These are phyloP conservation scores for Liasis olivaceus DNA, from an alignment of 2,797 vertebrate genomes.

Conservation along the genomic window DNA sequence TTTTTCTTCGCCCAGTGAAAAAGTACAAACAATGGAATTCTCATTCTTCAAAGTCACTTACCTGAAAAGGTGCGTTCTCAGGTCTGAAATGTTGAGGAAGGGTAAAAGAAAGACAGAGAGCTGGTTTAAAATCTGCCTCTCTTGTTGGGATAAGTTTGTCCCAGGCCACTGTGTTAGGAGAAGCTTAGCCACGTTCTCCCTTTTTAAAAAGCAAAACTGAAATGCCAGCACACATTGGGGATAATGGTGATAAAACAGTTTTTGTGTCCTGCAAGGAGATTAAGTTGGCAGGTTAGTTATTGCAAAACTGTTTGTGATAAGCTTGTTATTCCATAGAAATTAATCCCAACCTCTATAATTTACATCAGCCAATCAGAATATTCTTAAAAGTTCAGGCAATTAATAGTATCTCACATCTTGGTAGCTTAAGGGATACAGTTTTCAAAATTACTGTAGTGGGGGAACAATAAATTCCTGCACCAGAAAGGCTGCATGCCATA, in stretches of 20 bases:
- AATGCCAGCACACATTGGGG: slow-evolving; percentile 45
- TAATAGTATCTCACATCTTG: slow-evolving; percentile 73
- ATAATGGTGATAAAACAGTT: slow-evolving; percentile 50
- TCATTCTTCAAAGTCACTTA: slow-evolving; percentile 21
- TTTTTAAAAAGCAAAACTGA: slow-evolving; percentile 56
- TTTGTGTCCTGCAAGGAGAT: slow-evolving; percentile 59
- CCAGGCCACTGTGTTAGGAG: slow-evolving; percentile 49
- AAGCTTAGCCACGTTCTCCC: slow-evolving; percentile 26
- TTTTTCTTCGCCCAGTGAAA: slow-evolving; percentile 23
- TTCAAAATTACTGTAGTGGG: slow-evolving; percentile 80
- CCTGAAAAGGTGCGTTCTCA: slow-evolving; percentile 20
- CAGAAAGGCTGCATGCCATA: slow-evolving; percentile 72
- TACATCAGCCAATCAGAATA: slow-evolving; percentile 65
- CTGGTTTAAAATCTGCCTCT: not conserved
- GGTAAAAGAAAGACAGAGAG: slow-evolving; percentile 46
- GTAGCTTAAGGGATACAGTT: slow-evolving; percentile 77
- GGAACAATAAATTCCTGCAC: slow-evolving; percentile 78
- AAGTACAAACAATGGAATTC: not conserved
- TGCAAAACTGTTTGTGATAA: slow-evolving; percentile 67
- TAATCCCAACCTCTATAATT: slow-evolving; percentile 68
- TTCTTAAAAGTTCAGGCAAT: slow-evolving; percentile 72
- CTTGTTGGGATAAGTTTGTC: slow-evolving; percentile 48
- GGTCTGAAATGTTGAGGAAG: slow-evolving; percentile 16
- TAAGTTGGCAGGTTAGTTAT: slow-evolving; percentile 69
- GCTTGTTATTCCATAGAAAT: slow-evolving; percentile 70